These are phyloP conservation scores for Noctua fimbriata DNA, from an alignment of 2,888 invertebrate species.

Conservation along the genomic window DNA sequence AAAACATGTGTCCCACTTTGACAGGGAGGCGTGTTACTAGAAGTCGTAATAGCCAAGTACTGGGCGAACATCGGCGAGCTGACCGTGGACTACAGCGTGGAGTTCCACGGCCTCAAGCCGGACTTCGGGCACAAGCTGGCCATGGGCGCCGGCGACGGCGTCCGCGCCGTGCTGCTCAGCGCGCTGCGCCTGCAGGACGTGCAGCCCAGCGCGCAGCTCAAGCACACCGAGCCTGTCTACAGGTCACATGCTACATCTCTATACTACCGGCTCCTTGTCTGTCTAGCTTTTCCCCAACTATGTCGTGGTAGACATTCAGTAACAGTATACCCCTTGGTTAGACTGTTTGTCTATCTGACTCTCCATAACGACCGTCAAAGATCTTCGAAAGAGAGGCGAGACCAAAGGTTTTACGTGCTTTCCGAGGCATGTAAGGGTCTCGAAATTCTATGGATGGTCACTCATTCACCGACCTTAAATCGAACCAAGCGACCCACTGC, in stretches of 20 bases:
- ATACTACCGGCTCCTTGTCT: too few species aligned
- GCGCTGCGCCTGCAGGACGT: constrained; percentile 95
- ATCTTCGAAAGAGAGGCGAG: too few species aligned
- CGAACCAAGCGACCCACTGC: too few species aligned
- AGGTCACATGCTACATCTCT: background rate
- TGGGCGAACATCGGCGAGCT: constrained; percentile 97
- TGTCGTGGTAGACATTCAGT: too few species aligned
- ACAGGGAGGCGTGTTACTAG: constrained; percentile 94
- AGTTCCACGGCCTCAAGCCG: constrained; percentile 95
- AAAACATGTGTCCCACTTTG: background rate
- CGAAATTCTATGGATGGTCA: too few species aligned
- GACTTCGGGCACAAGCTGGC: constrained; percentile 91
- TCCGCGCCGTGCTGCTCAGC: constrained; percentile 93
- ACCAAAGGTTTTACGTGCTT: too few species aligned
- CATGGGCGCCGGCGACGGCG: constrained; percentile 94
- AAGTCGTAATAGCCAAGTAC: constrained; percentile 97
- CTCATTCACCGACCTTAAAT: too few species aligned
- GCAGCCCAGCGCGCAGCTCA: constrained; percentile 93
- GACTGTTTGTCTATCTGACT: too few species aligned
- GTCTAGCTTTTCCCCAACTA: too few species aligned
- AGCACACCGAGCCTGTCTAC: constrained; percentile 92
- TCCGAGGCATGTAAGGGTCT: too few species aligned
- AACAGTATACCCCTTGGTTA: too few species aligned
- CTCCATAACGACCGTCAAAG: too few species aligned
- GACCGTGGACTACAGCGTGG: constrained; percentile 93